Evolutionary conservation across 2,797 vertebrate species (phyloP).

Genomic region (Merluccius polli): DNA sequence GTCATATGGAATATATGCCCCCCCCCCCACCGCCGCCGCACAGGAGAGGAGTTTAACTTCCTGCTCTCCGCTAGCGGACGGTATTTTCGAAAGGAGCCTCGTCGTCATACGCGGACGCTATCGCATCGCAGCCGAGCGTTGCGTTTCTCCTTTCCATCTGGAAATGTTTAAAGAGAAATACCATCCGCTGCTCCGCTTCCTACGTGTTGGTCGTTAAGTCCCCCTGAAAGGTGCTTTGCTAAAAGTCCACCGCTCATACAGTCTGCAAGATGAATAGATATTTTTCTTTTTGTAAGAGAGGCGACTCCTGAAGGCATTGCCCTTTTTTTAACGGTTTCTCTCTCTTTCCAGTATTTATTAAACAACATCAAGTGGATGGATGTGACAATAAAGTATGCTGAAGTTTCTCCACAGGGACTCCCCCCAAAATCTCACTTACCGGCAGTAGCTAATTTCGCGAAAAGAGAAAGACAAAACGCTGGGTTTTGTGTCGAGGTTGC

Average conservation of each 20-base stretch:
- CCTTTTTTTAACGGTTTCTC: background rate
- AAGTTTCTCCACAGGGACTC: background rate
- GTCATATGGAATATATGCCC: conserved; percentile 58
- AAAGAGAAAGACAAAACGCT: background rate
- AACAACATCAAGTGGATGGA: conserved; percentile 46
- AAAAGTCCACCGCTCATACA: conserved; percentile 39
- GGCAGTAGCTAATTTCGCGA: background rate
- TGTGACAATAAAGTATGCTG: background rate
- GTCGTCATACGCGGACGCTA: conserved; percentile 29
- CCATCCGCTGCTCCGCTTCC: conserved; percentile 40
- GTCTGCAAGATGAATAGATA: conserved; percentile 13
- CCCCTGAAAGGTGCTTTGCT: conserved; percentile 56
- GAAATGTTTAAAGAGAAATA: conserved; percentile 45
- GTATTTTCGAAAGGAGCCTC: conserved; percentile 34
- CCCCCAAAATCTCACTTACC: background rate
- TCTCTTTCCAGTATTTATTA: conserved; percentile 36
- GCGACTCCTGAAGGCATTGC: background rate
- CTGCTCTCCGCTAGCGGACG: background rate
- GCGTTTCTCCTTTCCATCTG: conserved; percentile 51
- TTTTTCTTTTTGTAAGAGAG: background rate
- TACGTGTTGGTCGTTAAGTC: conserved; percentile 35
- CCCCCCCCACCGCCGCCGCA: conserved; percentile 30
- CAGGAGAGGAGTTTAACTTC: conserved; percentile 36
- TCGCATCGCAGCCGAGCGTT: conserved; percentile 37
- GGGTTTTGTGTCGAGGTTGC: conserved; percentile 2